phyloP scores from a whole-genome alignment of 2,888 invertebrate species.

The Sphecodes monilicornis region DNA sequence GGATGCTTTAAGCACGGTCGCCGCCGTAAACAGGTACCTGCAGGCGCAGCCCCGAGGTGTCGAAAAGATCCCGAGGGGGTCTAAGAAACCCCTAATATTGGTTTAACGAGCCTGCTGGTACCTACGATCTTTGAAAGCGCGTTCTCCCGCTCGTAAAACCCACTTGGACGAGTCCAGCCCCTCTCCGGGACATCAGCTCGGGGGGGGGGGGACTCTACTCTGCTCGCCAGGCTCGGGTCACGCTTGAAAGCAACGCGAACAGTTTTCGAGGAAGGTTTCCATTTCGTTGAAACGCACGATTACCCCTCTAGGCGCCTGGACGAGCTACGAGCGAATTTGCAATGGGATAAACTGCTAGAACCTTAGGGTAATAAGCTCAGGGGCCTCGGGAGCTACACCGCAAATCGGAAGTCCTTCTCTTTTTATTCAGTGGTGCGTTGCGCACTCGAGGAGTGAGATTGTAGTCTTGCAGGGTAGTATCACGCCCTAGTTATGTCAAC shows the following conservation, averaged over 20 bases:
- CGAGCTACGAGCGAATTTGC: not conserved
- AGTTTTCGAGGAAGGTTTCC: constrained; percentile 48
- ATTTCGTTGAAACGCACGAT: constrained; percentile 40
- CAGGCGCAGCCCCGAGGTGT: constrained; percentile 67
- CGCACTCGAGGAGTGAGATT: no score
- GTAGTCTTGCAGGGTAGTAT: no score
- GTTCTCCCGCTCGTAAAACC: constrained; percentile 44
- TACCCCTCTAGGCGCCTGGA: not conserved
- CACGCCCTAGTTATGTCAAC: no score
- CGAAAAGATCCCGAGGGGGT: constrained; percentile 72
- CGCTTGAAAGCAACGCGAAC: constrained; percentile 22
- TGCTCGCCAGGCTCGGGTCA: not conserved
- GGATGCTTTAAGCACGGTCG: constrained; percentile 55
- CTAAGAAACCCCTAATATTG: constrained; percentile 76
- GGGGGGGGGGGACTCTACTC: not conserved
- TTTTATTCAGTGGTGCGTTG: no score
- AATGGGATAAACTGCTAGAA: not conserved
- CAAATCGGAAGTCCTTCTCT: no score
- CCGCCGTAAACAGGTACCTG: constrained; percentile 60
- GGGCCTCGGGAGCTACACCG: no score
- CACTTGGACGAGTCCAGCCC: not conserved
- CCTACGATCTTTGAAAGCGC: constrained; percentile 55
- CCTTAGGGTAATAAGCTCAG: not conserved
- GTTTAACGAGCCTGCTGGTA: constrained; percentile 79
- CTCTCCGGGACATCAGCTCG: not conserved